A percentile compares a stretch with the other conserved stretches of the same genome.
Conservation (phyloP, 1,140 invertebrate genomes). For the Drosophila busckii region DNA sequence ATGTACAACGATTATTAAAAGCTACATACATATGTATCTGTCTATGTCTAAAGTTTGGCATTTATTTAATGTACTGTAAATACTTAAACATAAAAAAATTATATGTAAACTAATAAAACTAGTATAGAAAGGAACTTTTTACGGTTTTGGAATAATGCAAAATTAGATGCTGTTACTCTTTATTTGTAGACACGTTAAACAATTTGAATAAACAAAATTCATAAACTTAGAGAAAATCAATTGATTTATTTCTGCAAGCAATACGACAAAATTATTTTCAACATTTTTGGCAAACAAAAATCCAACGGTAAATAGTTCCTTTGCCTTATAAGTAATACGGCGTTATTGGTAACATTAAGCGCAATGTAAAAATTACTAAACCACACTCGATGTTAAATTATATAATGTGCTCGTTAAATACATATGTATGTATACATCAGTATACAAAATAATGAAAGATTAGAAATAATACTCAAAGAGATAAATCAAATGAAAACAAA, state of each 20-base stretch:
- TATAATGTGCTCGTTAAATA: neutral
- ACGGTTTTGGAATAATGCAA: slow-evolving; percentile 67
- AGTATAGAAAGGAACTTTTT: slow-evolving; percentile 71
- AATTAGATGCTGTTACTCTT: slow-evolving; percentile 54
- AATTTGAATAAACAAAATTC: slow-evolving; percentile 8
- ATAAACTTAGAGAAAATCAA: slow-evolving; percentile 16
- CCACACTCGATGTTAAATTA: neutral
- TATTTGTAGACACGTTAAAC: slow-evolving; percentile 45
- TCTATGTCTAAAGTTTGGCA: no score
- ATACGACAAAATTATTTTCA: slow-evolving; percentile 42
- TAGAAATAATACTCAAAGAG: slow-evolving; percentile 1
- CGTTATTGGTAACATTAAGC: slow-evolving; percentile 22
- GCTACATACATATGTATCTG: neutral
- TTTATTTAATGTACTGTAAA: no score
- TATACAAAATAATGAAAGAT: slow-evolving; percentile 7
- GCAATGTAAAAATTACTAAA: slow-evolving; percentile 29
- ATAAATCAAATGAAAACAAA: neutral
- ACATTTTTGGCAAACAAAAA: slow-evolving; percentile 77
- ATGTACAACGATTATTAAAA: slow-evolving; percentile 8
- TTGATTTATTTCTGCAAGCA: slow-evolving; percentile 29
- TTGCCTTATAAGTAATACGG: slow-evolving; percentile 57
- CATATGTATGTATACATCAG: neutral
- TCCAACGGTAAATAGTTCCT: slow-evolving; percentile 76
- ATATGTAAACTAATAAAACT: neutral
- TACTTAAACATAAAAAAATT: slow-evolving; percentile 32